Base-by-base conservation (phyloP, 2,888 invertebrate species). In the Synanthedon formicaeformis region DNA sequence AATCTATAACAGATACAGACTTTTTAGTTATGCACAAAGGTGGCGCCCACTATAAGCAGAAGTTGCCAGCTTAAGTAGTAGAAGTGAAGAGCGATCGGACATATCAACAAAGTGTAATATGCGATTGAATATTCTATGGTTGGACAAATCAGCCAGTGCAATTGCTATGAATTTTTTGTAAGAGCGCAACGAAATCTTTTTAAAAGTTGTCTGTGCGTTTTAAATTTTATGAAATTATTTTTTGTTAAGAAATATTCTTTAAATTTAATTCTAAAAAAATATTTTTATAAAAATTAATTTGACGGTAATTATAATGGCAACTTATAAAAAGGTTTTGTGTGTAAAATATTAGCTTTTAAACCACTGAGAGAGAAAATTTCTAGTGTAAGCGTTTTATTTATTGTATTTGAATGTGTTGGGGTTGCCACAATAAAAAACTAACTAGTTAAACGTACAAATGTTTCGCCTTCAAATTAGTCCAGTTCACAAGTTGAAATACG, bases 331-430 rank as follows among this genome's bases (percentile, higher is more conserved):
- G 1, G 8, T 34, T 34, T 34, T 10, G 34, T 6, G 8, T 34
- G 34, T 34, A 48, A 52, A 45, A 54, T 53, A 53, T 55, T 70
- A 77, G 77, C 75, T 75, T 61, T 64, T 76, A 78, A n/a, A 76
- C 65, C 66, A 79, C 66, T 71, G 82, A 84, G 85, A 85, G 85
- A 85, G 82, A 85, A 77, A 67, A 76, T 77, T 74, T 73, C 27
- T 81, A 80, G 76, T 67, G 67, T 81, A 81, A 84, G 77, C 65
- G 65, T 75, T 75, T 72, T 67, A 65, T 71, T 67, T 63, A 60
- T 34, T 34, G 10, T 58, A 63, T 56, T 16, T 67, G 71, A 66
- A 64, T 56, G 71, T 72, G 68, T 67, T 70, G 71, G 69, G 73
- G 78, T 79, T 81, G 81, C 78, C 78, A 69, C 60, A 57, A 60